Percentiles rank a stretch among this genome's conserved stretches.
Evolutionary conservation across 2,797 vertebrate species (phyloP).

Genomic region (Hyperoplus lanceolatus): DNA sequence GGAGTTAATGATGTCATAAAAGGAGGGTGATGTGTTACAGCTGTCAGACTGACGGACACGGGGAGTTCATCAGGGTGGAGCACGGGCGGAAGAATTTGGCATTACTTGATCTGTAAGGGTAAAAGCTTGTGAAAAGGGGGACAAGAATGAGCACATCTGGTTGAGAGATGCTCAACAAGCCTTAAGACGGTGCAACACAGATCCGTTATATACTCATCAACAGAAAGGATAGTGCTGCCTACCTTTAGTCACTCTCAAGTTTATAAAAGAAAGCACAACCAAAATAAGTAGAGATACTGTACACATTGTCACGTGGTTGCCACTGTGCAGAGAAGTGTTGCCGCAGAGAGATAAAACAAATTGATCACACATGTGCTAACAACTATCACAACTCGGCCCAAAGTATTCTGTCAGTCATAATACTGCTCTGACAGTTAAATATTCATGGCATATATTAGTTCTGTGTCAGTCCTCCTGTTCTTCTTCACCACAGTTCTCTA

Average conservation of each 20-base stretch:
- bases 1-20: conserved; percentile 2
- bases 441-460: neutral
- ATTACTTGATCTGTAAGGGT: neutral
- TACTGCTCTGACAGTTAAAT: neutral
- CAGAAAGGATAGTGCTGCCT: neutral
- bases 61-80: conserved; percentile 36
- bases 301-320: neutral
- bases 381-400: neutral
- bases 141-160: conserved; percentile 40
- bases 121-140: conserved; percentile 35
- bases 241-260: conserved; percentile 1
- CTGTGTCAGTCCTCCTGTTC: neutral
- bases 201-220: conserved; percentile 10
- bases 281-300: conserved; percentile 4
- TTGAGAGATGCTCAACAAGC: conserved; percentile 4
- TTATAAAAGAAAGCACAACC: conserved; percentile 6
- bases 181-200: neutral
- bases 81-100: conserved; percentile 26
- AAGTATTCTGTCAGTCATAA: neutral
- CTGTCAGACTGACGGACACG: conserved; percentile 48
- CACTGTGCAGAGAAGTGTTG: neutral
- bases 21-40: conserved; percentile 32
- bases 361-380: neutral
- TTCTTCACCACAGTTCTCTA: neutral
- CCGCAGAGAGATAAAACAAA: neutral